Percentiles rank a stretch among this genome's conserved stretches.
phyloP scores from a whole-genome alignment of 2,113 vertebrate species.

The Melanerpes aurifrons region DNA sequence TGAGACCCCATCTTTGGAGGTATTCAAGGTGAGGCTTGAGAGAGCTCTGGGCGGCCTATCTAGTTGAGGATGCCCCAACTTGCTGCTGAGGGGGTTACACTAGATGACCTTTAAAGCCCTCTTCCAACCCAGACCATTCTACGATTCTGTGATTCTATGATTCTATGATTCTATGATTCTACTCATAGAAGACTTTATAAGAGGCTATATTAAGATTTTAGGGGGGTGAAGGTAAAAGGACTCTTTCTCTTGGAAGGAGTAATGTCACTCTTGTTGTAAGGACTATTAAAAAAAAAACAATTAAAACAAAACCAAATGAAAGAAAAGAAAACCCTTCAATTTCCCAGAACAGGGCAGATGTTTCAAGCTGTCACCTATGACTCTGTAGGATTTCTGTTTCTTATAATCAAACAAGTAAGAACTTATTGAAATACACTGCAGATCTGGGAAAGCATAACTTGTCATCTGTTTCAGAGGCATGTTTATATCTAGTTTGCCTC shows the following conservation, averaged over 20 bases:
- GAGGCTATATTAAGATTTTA: background rate
- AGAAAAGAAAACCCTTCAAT: background rate
- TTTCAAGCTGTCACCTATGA: background rate
- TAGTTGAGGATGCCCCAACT: no score
- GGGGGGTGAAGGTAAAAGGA: background rate
- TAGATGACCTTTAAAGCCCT: no score
- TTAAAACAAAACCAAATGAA: background rate
- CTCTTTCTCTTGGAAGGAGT: background rate
- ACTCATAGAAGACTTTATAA: background rate
- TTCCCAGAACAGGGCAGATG: background rate
- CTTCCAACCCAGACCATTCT: no score
- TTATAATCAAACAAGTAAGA: background rate
- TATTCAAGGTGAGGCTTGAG: no score
- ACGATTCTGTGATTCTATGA: no score
- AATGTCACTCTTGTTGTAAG: accelerated
- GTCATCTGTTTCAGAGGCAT: background rate
- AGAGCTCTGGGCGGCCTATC: no score
- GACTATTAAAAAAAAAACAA: background rate
- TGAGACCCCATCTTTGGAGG: no score
- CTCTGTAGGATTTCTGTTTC: background rate
- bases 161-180: no score
- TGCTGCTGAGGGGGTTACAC: no score
- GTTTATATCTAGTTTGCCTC: background rate
- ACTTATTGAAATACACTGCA: background rate
- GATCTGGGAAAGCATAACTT: background rate